These are phyloP conservation scores for Xylocopa sonorina DNA, from an alignment of 1,140 invertebrate genomes.

Conservation along the genomic window DNA sequence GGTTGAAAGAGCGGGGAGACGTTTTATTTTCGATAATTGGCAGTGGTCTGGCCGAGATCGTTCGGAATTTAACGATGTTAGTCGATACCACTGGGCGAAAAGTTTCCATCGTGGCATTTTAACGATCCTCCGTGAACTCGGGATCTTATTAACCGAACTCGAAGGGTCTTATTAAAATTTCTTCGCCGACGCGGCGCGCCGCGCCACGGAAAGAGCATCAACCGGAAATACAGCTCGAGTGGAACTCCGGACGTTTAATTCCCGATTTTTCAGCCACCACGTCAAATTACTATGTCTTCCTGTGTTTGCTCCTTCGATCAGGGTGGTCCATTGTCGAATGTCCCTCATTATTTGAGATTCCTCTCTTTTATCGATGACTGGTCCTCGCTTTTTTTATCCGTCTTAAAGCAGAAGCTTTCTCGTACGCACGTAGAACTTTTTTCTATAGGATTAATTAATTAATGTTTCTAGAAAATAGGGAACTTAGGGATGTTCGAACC, in stretches of 20 bases:
- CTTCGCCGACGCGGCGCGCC: constrained; percentile 19
- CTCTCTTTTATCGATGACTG: too few species aligned
- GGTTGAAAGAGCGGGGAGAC: background rate
- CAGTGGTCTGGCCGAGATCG: constrained; percentile 7
- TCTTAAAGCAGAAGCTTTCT: too few species aligned
- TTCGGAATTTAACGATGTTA: constrained; percentile 26
- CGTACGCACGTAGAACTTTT: too few species aligned
- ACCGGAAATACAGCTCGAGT: constrained; percentile 15
- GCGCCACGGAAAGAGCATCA: background rate
- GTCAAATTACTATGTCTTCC: constrained; percentile 51
- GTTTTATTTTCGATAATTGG: constrained; percentile 43
- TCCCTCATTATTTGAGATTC: too few species aligned
- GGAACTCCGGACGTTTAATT: constrained; percentile 60
- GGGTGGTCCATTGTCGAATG: background rate
- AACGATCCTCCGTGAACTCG: constrained; percentile 53
- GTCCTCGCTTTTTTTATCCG: too few species aligned
- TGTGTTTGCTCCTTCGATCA: background rate
- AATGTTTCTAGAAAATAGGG: too few species aligned
- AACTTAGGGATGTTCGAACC: too few species aligned
- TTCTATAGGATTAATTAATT: too few species aligned
- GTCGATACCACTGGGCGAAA: constrained; percentile 22
- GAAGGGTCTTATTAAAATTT: constrained; percentile 65
- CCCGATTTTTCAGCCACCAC: constrained; percentile 63
- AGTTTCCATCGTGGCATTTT: constrained; percentile 55
- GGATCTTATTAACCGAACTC: constrained; percentile 59